Evolutionary conservation across 2,888 invertebrate species (phyloP).

Genomic region (Callinectes sapidus): DNA sequence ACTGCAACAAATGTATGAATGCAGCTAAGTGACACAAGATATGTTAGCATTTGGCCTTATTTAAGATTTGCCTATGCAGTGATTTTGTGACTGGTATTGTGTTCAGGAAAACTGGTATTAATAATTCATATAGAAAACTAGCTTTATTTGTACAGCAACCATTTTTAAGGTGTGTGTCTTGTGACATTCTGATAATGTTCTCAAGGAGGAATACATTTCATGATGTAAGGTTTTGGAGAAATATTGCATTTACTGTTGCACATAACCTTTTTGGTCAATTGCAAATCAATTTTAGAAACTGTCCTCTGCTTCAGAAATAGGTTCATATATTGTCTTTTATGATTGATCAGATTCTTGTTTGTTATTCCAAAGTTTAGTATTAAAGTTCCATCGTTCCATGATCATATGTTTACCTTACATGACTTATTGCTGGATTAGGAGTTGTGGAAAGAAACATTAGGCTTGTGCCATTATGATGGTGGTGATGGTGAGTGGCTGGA

Average conservation of each 20-base stretch:
- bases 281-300: not conserved
- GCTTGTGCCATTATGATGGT: not conserved
- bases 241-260: not conserved
- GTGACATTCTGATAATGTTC: not conserved
- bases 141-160: not conserved
- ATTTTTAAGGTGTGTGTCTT: not conserved
- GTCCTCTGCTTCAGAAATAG: not conserved
- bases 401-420: not conserved
- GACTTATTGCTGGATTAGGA: not conserved
- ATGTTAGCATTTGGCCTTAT: not conserved
- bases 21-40: not conserved
- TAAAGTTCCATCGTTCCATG: not conserved
- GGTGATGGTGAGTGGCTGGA: constrained; percentile 19
- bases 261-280: not conserved
- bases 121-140: not conserved
- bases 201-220: not conserved
- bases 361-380: not conserved
- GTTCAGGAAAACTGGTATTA: not conserved
- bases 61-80: not conserved
- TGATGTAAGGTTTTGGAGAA: not conserved
- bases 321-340: not conserved
- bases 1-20: not conserved
- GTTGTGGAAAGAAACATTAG: not conserved
- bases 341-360: not conserved
- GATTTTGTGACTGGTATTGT: not conserved